A percentile compares a stretch with the other conserved stretches of the same genome.
Conservation (phyloP, 2,888 invertebrate genomes). For the Amphimallon solstitiale region DNA sequence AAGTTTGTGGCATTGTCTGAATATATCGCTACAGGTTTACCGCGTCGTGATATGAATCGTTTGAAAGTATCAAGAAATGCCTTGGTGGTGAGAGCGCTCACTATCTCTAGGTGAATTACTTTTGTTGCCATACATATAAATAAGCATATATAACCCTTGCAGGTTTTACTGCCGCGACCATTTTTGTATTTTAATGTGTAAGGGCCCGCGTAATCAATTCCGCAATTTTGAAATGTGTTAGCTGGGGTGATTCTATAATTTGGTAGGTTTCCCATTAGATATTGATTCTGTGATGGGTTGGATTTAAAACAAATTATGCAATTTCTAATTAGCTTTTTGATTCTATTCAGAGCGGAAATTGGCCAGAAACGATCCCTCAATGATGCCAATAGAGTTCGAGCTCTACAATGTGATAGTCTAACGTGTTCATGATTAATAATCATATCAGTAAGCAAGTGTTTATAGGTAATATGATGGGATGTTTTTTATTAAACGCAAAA, state of each 20-base stretch:
- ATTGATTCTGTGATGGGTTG: neutral
- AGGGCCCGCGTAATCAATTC: neutral
- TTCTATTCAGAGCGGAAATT: conserved; percentile 15
- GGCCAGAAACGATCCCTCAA: conserved; percentile 34
- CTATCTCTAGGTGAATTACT: neutral
- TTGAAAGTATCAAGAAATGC: neutral
- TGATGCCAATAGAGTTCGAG: conserved; percentile 5
- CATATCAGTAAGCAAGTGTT: conserved; percentile 9
- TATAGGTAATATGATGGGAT: conserved; percentile 13
- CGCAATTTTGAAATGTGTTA: neutral
- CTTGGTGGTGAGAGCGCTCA: neutral
- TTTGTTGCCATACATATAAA: neutral
- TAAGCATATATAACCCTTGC: neutral
- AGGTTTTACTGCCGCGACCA: neutral
- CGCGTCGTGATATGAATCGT: neutral
- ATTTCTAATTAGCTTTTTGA: neutral
- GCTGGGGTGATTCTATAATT: neutral
- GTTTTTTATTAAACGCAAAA: conserved; percentile 11
- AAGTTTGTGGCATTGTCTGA: conserved; percentile 52
- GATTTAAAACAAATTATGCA: conserved; percentile 13
- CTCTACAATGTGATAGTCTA: conserved; percentile 21
- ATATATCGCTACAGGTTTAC: conserved; percentile 38
- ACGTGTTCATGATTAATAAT: conserved; percentile 27
- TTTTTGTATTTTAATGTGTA: neutral
- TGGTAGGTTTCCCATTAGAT: neutral